These are phyloP conservation scores for Aldabrachelys gigantea DNA, from an alignment of 2,113 vertebrate genomes.

Conservation along the genomic window DNA sequence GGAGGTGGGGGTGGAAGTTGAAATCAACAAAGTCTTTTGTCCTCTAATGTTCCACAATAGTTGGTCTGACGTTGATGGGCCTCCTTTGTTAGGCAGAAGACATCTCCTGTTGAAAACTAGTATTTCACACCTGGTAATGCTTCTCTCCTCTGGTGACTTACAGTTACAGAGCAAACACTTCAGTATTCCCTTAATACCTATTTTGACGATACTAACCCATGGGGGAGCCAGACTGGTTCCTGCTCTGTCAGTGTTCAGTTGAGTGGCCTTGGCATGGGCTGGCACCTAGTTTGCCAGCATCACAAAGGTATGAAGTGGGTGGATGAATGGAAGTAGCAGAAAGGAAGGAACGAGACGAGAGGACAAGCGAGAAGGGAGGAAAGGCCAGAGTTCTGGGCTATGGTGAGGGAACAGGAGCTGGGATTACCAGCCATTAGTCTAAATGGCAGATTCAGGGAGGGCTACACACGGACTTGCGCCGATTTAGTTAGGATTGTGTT, in stretches of 20 bases:
- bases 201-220: not conserved
- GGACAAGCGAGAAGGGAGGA: not conserved
- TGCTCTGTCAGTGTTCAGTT: not conserved
- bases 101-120: not conserved
- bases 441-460: not conserved
- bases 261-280: no score
- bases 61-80: not conserved
- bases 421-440: not conserved
- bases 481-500: not conserved
- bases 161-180: not conserved
- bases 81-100: not conserved
- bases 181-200: not conserved
- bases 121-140: not conserved
- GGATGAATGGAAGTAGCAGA: not conserved
- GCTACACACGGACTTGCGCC: not conserved
- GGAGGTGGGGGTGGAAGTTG: no score
- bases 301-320: not conserved
- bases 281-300: not conserved
- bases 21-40: not conserved
- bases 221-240: not conserved
- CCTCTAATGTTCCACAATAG: not conserved
- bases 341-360: not conserved
- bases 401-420: not conserved
- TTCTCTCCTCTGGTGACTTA: not conserved
- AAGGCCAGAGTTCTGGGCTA: not conserved